phyloP scores from a whole-genome alignment of 2,797 vertebrate species.

The Pseudochromis fuscus region DNA sequence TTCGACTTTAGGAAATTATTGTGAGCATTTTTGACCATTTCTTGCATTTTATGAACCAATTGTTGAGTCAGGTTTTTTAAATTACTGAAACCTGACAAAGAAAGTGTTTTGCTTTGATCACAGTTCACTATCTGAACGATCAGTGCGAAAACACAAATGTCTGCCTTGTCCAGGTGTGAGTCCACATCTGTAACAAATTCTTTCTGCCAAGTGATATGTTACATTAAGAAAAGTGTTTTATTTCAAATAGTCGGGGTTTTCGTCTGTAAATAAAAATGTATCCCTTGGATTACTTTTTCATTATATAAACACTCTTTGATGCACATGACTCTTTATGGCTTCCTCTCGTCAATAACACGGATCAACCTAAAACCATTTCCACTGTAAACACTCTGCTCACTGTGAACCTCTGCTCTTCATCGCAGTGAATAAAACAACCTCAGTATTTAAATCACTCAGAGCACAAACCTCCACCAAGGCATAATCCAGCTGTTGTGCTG shows the following conservation, averaged over 20 bases:
- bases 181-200: conserved; percentile 18
- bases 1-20: background rate
- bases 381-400: background rate
- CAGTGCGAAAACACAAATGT: conserved; percentile 2
- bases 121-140: background rate
- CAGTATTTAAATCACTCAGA: too few relatives aligned
- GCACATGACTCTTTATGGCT: background rate
- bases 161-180: conserved; percentile 1
- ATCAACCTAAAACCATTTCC: background rate
- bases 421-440: background rate
- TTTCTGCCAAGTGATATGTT: background rate
- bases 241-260: too few relatives aligned
- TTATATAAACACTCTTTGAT: background rate
- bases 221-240: too few relatives aligned
- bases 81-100: too few relatives aligned
- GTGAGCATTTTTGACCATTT: background rate
- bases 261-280: background rate
- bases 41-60: background rate
- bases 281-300: background rate
- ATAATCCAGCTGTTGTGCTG: too few relatives aligned
- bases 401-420: background rate
- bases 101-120: too few relatives aligned
- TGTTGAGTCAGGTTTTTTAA: too few relatives aligned
- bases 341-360: background rate
- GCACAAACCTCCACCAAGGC: too few relatives aligned